Evolutionary conservation across 2,888 invertebrate species (phyloP), one percentile per base, ranked within the genome.

Genomic region (Lepeophtheirus nordmannii): DNA sequence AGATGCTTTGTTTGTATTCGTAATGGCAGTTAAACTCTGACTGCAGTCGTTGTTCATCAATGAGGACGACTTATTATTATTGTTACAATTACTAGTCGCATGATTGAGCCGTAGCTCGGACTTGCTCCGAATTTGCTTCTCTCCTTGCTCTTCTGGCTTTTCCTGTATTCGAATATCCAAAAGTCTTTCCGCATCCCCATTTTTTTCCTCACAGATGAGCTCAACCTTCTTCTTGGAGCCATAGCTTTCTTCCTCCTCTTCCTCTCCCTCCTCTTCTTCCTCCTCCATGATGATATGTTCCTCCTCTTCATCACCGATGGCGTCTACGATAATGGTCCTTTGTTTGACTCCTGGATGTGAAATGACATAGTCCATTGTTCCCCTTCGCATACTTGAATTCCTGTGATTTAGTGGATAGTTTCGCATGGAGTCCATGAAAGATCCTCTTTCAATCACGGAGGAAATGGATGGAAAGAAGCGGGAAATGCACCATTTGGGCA

Each of bases 391-490:
- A 17, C 53, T 46, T 46, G 53, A 46, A 17, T 14, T 1, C 17
- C 53, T 46, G 5, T 46, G 53, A 14, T 14, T 46, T 3, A 30
- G 30, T 5, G 30, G 30, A 30, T 30, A 17, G 53, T 14, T 17
- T 8, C 53, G 53, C n/a, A 46, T 14, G 53, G 53, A 46, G 53
- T 46, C 53, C 53, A 46, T 46, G 53, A 46, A 46, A 17, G 53
- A 46, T 46, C 8, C 53, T 17, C 53, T 46, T 17, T 46, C 53
- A 2, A 46, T 14, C 3, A 46, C 53, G 8, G 53, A 46, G 53
- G 17, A 14, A 17, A 46, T 17, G n/a, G 53, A 46, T 14, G 53
- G 53, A 46, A 46, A 46, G 53, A 46, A 46, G n/a, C 53, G 53
- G 17, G 53, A 46, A 46, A 46, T 46, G 8, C 53, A 46, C 3